Percentiles rank a stretch among this genome's conserved stretches.
Conservation (phyloP, 92 coral and sea anemone species). For the Epizoanthus rinbou region DNA sequence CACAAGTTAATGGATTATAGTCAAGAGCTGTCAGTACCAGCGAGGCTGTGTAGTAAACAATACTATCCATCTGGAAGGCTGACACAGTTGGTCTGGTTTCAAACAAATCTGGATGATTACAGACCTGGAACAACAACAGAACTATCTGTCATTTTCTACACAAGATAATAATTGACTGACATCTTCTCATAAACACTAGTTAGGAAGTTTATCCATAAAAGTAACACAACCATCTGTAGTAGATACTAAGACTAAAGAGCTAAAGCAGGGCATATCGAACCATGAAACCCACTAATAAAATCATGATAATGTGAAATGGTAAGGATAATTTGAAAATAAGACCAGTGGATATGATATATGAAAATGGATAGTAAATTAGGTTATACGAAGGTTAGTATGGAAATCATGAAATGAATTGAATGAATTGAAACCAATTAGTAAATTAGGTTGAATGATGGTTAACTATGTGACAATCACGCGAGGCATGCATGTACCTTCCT, state of each 20-base stretch:
- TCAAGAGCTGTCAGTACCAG: constrained; percentile 83
- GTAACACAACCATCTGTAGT: no score
- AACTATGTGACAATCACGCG: background rate
- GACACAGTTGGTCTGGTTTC: constrained; percentile 93
- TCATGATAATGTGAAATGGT: no score
- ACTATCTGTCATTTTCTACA: background rate
- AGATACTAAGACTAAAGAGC: no score
- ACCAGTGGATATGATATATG: background rate
- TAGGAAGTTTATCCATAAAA: no score
- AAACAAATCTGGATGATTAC: constrained; percentile 98
- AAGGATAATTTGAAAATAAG: no score
- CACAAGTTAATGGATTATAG: constrained; percentile 71
- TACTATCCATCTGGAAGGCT: constrained; percentile 70
- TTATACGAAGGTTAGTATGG: no score
- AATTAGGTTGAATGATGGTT: background rate
- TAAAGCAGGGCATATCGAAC: no score
- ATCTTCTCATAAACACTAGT: background rate
- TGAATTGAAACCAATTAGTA: no score
- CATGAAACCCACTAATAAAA: no score
- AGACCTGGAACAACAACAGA: constrained; percentile 66
- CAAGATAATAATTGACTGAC: no score
- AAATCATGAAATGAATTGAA: no score
- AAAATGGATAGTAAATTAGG: no score
- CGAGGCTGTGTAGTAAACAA: constrained; percentile 85
- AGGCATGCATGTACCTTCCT: constrained; percentile 74